Percentiles rank a stretch among this genome's conserved stretches.
phyloP scores from a whole-genome alignment of 2,888 invertebrate genomes.

The Calliopum simillimum region DNA sequence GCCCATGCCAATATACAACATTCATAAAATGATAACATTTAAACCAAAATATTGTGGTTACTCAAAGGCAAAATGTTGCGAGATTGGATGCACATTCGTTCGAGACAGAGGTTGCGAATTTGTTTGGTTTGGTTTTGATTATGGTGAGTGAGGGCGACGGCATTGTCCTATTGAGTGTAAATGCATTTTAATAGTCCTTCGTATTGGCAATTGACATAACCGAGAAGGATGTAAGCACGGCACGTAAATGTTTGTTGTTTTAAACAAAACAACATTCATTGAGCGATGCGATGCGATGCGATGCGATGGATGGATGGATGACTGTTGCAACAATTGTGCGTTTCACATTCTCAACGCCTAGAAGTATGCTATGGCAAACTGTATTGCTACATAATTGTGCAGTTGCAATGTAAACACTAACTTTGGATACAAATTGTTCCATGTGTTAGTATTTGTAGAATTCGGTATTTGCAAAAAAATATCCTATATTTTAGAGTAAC shows the following conservation, averaged over 20 bases:
- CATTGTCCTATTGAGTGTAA: background rate
- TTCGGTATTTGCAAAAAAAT: no score
- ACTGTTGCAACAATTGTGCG: no score
- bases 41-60: constrained; percentile 26
- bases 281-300: no score
- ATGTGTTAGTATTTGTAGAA: no score
- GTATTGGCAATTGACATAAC: constrained; percentile 16
- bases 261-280: constrained; percentile 38
- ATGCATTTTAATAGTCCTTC: constrained; percentile 31
- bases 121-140: no score
- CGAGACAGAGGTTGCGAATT: no score
- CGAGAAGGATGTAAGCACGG: no score
- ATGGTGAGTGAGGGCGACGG: no score
- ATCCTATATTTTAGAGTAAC: no score
- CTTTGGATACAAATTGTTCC: no score
- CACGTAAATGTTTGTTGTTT: constrained; percentile 46
- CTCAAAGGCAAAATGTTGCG: background rate
- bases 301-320: no score
- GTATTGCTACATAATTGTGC: background rate
- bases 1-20: background rate
- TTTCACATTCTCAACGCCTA: constrained; percentile 31
- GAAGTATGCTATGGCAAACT: constrained; percentile 44
- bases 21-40: background rate
- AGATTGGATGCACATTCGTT: background rate
- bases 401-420: background rate